A percentile compares a stretch with the other conserved stretches of the same genome.
phyloP scores from a whole-genome alignment of 2,797 vertebrate species.

The Cossypha niveicapilla region DNA sequence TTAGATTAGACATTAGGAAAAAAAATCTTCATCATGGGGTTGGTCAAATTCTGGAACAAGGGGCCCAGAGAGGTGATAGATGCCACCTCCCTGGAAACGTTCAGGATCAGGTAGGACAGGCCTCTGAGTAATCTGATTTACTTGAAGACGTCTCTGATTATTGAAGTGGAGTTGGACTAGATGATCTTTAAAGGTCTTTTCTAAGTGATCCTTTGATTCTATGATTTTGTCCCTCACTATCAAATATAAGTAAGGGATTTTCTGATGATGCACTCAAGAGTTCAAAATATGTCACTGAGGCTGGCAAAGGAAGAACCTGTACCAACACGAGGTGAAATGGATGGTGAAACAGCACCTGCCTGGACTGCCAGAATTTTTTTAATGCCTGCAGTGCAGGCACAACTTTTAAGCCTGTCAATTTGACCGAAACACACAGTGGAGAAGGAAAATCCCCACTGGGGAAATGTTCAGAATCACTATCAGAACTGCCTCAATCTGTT shows the following conservation, averaged over 20 bases:
- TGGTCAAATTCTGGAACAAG: background rate
- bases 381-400: background rate
- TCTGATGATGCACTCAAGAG: background rate
- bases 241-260: background rate
- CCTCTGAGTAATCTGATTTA: background rate
- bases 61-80: background rate
- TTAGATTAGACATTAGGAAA: background rate
- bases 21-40: background rate
- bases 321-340: accelerated
- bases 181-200: background rate
- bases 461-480: accelerated
- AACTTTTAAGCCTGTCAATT: background rate
- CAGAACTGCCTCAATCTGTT: background rate
- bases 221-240: background rate
- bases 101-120: background rate
- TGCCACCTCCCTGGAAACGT: background rate
- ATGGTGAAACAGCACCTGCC: background rate
- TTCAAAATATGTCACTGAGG: background rate
- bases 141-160: background rate
- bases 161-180: background rate
- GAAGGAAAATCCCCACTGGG: background rate
- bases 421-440: background rate
- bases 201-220: background rate
- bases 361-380: background rate
- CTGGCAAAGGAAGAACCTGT: background rate